Conservation (phyloP, 2,797 vertebrate genomes). For the Halcyon smyrnensis region DNA sequence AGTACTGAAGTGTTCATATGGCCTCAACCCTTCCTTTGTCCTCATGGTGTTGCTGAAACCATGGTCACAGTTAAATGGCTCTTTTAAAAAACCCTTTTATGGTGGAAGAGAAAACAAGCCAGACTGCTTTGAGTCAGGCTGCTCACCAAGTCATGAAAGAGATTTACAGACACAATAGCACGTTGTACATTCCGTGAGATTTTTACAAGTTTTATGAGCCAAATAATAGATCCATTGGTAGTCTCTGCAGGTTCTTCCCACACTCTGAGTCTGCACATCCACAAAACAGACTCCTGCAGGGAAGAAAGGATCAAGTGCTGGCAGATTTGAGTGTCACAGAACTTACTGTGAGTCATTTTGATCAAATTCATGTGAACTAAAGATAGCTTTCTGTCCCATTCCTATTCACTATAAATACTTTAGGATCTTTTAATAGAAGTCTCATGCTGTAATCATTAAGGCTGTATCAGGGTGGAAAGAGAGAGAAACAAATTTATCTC, state of each 20-base stretch:
- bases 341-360: not conserved
- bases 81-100: slow-evolving; percentile 77
- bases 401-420: not conserved
- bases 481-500: not conserved
- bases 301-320: slow-evolving; percentile 31
- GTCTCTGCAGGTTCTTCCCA: slow-evolving; percentile 65
- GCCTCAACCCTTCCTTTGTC: slow-evolving; percentile 71
- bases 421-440: not conserved
- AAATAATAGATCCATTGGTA: slow-evolving; percentile 78
- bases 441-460: not conserved
- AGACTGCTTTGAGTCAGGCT: slow-evolving; percentile 76
- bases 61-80: slow-evolving; percentile 81
- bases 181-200: slow-evolving; percentile 80
- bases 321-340: slow-evolving; percentile 7
- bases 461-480: not conserved
- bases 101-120: slow-evolving; percentile 74
- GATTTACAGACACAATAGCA: slow-evolving; percentile 80
- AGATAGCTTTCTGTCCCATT: not conserved
- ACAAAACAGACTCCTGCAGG: slow-evolving; percentile 36
- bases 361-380: not conserved
- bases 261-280: slow-evolving; percentile 62
- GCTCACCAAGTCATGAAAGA: slow-evolving; percentile 81
- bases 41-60: slow-evolving; percentile 64
- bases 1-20: not conserved
- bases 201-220: slow-evolving; percentile 74